Percentiles rank a stretch among this genome's conserved stretches.
phyloP scores from a whole-genome alignment of 2,888 invertebrate species.

The Dryomyza anilis region DNA sequence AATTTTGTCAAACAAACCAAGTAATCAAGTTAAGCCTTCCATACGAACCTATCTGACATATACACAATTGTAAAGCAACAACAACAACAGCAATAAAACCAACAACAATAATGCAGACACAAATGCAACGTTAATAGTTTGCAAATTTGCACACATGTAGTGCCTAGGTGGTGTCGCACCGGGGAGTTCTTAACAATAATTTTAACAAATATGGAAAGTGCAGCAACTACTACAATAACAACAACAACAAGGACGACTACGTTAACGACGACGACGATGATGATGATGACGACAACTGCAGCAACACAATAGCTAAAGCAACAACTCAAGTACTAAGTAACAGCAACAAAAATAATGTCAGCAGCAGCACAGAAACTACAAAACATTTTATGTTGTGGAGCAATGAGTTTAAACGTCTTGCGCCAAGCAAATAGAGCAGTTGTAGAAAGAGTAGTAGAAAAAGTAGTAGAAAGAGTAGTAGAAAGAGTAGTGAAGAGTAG shows the following conservation, averaged over 20 bases:
- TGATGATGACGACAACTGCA: no score
- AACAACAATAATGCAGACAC: constrained; percentile 8
- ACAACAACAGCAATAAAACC: neutral
- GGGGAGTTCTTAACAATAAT: constrained; percentile 22
- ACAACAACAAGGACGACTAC: constrained; percentile 8
- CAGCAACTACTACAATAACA: constrained; percentile 3
- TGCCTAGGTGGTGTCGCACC: constrained; percentile 6
- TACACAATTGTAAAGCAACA: neutral
- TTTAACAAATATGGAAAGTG: constrained; percentile 24
- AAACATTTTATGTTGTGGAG: no score
- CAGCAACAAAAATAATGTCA: neutral
- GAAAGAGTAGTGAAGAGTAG: no score
- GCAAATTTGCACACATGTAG: constrained; percentile 23
- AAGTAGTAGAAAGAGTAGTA: no score
- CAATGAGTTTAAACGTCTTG: no score
- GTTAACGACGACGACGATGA: no score
- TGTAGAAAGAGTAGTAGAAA: no score
- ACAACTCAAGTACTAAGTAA: neutral
- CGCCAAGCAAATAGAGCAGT: no score
- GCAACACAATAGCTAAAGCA: neutral
- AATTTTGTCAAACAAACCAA: constrained; percentile 20
- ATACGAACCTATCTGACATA: neutral
- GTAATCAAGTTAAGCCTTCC: constrained; percentile 17
- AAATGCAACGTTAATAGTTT: constrained; percentile 20
- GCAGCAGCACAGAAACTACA: neutral